Conservation (phyloP, 2,888 invertebrate species). For the Lepidochrysops patricia region DNA sequence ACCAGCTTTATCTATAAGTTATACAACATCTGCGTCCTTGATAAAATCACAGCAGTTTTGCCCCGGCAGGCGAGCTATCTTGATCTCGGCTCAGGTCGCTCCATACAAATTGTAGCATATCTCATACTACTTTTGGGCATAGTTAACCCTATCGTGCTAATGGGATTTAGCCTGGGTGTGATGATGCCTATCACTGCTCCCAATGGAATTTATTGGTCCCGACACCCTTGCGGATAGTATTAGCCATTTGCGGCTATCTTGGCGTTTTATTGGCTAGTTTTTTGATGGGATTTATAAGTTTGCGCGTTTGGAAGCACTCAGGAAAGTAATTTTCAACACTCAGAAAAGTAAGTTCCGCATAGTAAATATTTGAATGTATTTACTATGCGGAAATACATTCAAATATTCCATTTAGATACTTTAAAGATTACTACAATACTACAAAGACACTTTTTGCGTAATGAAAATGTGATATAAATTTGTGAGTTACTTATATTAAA, state of each 20-base stretch:
- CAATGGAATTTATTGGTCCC: conserved; percentile 13
- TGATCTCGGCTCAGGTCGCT: conserved; percentile 62
- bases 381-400: too few species aligned
- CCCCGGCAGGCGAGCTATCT: conserved; percentile 58
- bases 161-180: conserved; percentile 46
- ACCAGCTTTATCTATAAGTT: not conserved
- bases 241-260: not conserved
- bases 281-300: not conserved
- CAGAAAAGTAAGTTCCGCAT: too few species aligned
- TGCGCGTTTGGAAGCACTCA: too few species aligned
- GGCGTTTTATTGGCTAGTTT: not conserved
- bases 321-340: too few species aligned
- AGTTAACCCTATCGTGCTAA: conserved; percentile 70
- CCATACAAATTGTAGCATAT: conserved; percentile 72
- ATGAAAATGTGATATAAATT: too few species aligned
- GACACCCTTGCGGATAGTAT: not conserved
- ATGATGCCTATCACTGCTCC: conserved; percentile 10
- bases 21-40: conserved; percentile 27
- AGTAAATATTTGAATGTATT: too few species aligned
- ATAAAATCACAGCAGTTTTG: conserved; percentile 58
- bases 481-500: too few species aligned
- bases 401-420: too few species aligned
- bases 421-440: too few species aligned
- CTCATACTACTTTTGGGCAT: conserved; percentile 68
- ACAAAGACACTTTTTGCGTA: too few species aligned